Percentiles rank a stretch among this genome's conserved stretches.
These are phyloP conservation scores for Synaphobranchus kaupii DNA, from an alignment of 2,797 vertebrate genomes.

Conservation along the genomic window DNA sequence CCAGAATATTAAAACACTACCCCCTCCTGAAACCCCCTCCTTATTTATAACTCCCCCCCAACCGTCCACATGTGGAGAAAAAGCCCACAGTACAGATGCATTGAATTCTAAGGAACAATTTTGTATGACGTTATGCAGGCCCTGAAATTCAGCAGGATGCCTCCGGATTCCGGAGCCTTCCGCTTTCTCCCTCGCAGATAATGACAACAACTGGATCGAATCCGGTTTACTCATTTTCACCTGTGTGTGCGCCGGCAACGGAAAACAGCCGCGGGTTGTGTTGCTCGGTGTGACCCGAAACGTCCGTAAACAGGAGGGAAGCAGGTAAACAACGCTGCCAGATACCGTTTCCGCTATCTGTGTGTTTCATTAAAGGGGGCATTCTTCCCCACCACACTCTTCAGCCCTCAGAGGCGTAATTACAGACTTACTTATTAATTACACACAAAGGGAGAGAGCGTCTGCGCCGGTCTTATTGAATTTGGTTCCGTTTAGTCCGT, in stretches of 20 bases:
- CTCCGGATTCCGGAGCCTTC: not conserved
- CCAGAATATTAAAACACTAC: not conserved
- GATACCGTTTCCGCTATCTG: not conserved
- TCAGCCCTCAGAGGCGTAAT: not conserved
- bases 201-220: not conserved
- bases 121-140: not conserved
- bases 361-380: not conserved
- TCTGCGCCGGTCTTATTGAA: slow-evolving; percentile 42
- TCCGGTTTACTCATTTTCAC: not conserved
- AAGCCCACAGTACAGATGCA: not conserved
- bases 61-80: not conserved
- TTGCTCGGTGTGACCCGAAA: not conserved
- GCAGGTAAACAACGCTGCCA: slow-evolving; percentile 19
- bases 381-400: not conserved
- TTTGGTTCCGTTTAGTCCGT: slow-evolving; percentile 39
- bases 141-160: not conserved
- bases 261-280: not conserved
- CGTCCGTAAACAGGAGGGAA: slow-evolving; percentile 18
- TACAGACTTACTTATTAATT: slow-evolving; percentile 37
- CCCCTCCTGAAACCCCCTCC: not conserved
- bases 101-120: not conserved
- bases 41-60: not conserved
- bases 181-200: not conserved
- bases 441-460: slow-evolving; percentile 34
- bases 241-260: not conserved